Conservation (phyloP, 2,113 vertebrate genomes). For the Myotis yumanensis region DNA sequence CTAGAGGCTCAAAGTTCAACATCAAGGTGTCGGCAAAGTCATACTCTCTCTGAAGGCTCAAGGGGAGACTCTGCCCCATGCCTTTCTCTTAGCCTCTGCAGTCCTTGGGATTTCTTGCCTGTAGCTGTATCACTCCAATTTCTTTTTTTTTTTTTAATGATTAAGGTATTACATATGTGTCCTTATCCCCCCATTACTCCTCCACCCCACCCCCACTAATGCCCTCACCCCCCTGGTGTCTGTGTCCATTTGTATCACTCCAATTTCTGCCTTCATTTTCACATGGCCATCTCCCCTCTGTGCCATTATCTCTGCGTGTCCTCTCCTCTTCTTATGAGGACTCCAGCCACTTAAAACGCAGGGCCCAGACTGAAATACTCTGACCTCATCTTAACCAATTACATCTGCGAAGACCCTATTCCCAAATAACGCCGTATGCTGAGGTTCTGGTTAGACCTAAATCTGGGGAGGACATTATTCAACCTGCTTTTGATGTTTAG, state of each 20-base stretch:
- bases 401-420: not conserved
- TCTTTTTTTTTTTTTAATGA: not conserved
- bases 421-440: not conserved
- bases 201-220: no score
- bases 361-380: fast-evolving
- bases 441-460: not conserved
- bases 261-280: not conserved
- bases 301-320: not conserved
- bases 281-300: not conserved
- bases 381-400: not conserved
- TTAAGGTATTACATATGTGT: no score
- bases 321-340: not conserved
- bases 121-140: not conserved
- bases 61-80: not conserved
- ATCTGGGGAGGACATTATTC: not conserved
- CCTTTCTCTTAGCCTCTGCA: not conserved
- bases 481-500: not conserved
- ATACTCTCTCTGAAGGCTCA: not conserved
- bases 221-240: no score
- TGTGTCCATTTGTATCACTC: not conserved
- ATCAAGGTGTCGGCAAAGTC: not conserved
- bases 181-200: no score
- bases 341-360: not conserved
- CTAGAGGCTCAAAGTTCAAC: not conserved
- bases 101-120: not conserved